These are phyloP conservation scores for Chrysotoxum bicinctum DNA, from an alignment of 2,888 invertebrate species.

Conservation along the genomic window DNA sequence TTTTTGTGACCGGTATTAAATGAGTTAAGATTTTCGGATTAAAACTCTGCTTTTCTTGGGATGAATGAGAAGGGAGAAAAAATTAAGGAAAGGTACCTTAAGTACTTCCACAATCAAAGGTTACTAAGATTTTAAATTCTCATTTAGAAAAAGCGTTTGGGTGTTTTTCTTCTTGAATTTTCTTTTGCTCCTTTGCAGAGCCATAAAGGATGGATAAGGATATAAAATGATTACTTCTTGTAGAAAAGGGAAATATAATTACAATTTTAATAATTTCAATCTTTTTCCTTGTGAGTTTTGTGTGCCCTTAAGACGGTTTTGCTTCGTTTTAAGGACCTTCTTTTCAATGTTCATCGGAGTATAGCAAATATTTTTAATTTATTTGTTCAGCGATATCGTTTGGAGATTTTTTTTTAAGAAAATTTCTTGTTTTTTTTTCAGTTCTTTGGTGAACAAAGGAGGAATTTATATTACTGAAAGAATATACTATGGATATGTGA, in stretches of 20 bases:
- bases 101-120: conserved; percentile 62
- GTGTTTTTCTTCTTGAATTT: background rate
- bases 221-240: conserved; percentile 44
- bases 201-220: conserved; percentile 19
- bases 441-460: conserved; percentile 36
- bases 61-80: background rate
- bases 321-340: conserved; percentile 9
- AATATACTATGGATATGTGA: conserved; percentile 40
- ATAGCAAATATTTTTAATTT: conserved; percentile 69
- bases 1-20: conserved; percentile 38
- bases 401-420: conserved; percentile 34
- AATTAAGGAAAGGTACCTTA: conserved; percentile 17
- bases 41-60: conserved; percentile 30
- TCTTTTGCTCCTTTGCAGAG: background rate
- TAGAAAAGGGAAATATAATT: conserved; percentile 65
- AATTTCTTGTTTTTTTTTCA: background rate
- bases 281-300: conserved; percentile 32
- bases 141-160: conserved; percentile 24
- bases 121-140: conserved; percentile 64
- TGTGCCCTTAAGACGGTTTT: conserved; percentile 40
- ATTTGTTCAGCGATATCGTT: conserved; percentile 56
- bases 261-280: conserved; percentile 71
- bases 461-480: conserved; percentile 66
- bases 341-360: conserved; percentile 60
- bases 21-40: conserved; percentile 59